Conservation (phyloP, 1,140 invertebrate genomes). For the Drosophila mayri region DNA sequence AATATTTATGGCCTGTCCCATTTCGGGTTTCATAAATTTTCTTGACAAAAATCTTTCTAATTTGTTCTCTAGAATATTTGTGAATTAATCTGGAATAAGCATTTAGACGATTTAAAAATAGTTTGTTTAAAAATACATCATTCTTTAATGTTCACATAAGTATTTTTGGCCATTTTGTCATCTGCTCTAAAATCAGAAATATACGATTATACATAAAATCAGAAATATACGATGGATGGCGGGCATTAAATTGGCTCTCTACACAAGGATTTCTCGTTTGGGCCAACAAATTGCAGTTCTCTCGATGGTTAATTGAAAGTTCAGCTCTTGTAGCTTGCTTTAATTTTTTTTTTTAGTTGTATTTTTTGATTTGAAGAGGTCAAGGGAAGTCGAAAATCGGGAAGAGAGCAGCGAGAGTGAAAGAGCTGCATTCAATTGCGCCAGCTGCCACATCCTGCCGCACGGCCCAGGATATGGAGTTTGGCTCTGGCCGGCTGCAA, state of each 20-base stretch:
- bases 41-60: slow-evolving; percentile 7
- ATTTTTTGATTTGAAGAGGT: slow-evolving; percentile 3
- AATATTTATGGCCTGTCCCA: slow-evolving; percentile 9
- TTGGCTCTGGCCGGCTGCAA: slow-evolving; percentile 61
- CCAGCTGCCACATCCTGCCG: slow-evolving; percentile 70
- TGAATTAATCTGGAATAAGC: slow-evolving; percentile 3
- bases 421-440: slow-evolving; percentile 53
- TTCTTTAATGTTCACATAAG: not conserved
- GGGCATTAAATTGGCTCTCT: slow-evolving; percentile 12
- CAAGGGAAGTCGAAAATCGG: slow-evolving; percentile 6
- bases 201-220: slow-evolving; percentile 3
- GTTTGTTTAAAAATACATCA: slow-evolving; percentile 1
- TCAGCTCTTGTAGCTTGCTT: slow-evolving; percentile 20
- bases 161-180: slow-evolving; percentile 6
- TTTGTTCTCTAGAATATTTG: not conserved
- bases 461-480: slow-evolving; percentile 67
- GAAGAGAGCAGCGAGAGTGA: not conserved
- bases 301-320: slow-evolving; percentile 37
- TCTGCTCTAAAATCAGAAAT: too few species aligned
- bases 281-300: slow-evolving; percentile 42
- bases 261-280: slow-evolving; percentile 19
- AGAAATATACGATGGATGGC: not conserved
- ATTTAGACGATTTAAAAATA: not conserved
- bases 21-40: slow-evolving; percentile 1
- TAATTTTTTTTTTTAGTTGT: slow-evolving; percentile 20